phyloP scores from a whole-genome alignment of 2,888 invertebrate species.

The Drosophila subsilvestris region DNA sequence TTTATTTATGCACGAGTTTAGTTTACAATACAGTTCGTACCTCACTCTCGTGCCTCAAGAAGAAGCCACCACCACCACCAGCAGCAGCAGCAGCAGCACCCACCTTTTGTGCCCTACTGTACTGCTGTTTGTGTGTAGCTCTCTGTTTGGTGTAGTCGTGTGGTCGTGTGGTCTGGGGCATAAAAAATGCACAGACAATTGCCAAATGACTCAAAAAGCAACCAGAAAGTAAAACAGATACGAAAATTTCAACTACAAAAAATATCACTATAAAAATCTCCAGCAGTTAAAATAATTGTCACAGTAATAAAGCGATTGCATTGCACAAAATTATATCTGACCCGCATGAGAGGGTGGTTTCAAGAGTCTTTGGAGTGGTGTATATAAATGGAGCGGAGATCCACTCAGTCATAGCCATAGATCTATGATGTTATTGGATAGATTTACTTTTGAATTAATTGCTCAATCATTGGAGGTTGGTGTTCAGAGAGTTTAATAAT shows the following conservation, averaged over 20 bases:
- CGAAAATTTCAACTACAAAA: constrained; percentile 43
- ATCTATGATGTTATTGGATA: not conserved
- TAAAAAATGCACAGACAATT: constrained; percentile 40
- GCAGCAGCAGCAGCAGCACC: not conserved
- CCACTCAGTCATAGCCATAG: not conserved
- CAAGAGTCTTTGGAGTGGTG: not conserved
- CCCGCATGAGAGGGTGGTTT: constrained; percentile 42
- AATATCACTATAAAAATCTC: constrained; percentile 76
- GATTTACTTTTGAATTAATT: not conserved
- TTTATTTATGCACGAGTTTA: constrained; percentile 71
- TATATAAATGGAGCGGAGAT: not conserved
- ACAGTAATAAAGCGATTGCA: constrained; percentile 77
- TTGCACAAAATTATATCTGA: constrained; percentile 66
- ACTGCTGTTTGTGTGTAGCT: constrained; percentile 38
- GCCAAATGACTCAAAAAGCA: constrained; percentile 31
- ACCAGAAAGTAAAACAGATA: constrained; percentile 33
- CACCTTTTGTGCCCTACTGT: constrained; percentile 53
- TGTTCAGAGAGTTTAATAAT: too few species aligned
- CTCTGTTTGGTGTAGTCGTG: not conserved
- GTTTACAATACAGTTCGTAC: constrained; percentile 57
- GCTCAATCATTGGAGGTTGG: too few species aligned
- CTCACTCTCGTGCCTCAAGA: constrained; percentile 54
- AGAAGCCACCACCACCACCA: constrained; percentile 7
- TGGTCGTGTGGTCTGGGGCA: constrained; percentile 34
- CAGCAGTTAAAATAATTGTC: constrained; percentile 79